Percentiles rank a stretch among this genome's conserved stretches.
These are phyloP conservation scores for Apotomis betuletana DNA, from an alignment of 2,888 invertebrate genomes.

Conservation along the genomic window DNA sequence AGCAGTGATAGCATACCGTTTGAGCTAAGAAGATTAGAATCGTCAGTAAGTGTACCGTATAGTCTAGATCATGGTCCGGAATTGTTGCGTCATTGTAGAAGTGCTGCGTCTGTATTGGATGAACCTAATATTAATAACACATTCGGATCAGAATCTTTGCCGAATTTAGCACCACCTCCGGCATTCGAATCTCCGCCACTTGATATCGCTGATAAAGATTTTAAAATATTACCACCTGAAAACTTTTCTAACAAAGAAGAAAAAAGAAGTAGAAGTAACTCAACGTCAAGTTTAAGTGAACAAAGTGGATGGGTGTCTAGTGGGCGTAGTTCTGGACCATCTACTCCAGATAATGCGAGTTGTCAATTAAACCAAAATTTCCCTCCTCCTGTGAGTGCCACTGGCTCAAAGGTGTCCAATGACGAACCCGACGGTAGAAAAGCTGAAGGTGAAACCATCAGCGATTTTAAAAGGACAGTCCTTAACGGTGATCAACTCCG, in stretches of 20 bases:
- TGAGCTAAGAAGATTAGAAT: constrained; percentile 77
- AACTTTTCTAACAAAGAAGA: constrained; percentile 76
- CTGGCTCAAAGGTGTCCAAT: constrained; percentile 56
- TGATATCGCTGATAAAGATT: constrained; percentile 79
- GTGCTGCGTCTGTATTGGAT: constrained; percentile 82
- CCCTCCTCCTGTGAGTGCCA: constrained; percentile 64
- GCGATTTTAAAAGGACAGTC: constrained; percentile 76
- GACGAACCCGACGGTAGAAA: constrained; percentile 60
- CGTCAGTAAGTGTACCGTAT: constrained; percentile 86
- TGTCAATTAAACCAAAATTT: constrained; percentile 80
- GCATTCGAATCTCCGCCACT: constrained; percentile 84
- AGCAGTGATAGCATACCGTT: constrained; percentile 83
- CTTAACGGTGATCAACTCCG: constrained; percentile 87
- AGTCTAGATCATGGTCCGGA: constrained; percentile 82
- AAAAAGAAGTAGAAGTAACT: constrained; percentile 76
- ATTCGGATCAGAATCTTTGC: constrained; percentile 87
- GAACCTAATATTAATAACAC: constrained; percentile 81
- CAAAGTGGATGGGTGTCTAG: constrained; percentile 95
- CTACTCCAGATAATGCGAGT: constrained; percentile 84
- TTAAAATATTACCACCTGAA: constrained; percentile 79
- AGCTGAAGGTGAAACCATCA: constrained; percentile 66
- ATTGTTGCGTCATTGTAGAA: constrained; percentile 80
- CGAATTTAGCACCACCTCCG: constrained; percentile 86
- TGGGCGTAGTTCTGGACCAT: constrained; percentile 86
- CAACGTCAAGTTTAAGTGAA: constrained; percentile 89